Evolutionary conservation across 2,888 invertebrate species (phyloP).

Genomic region (Ernsta delagoae): DNA sequence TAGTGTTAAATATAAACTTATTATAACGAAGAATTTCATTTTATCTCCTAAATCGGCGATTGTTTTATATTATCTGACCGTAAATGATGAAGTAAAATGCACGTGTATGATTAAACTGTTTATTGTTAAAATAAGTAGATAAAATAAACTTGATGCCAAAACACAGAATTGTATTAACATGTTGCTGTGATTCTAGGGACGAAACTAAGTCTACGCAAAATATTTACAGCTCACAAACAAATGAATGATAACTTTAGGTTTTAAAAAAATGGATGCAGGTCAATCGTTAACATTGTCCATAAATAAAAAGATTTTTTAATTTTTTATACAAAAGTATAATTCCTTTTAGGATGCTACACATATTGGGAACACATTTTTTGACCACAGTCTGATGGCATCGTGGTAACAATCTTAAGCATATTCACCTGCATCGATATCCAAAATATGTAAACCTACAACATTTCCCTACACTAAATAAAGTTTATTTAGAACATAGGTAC

Average conservation of each 20-base stretch:
- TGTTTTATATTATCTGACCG: too few relatives aligned
- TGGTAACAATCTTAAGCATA: conserved; percentile 70
- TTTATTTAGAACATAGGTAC: conserved; percentile 54
- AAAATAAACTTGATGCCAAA: conserved; percentile 83
- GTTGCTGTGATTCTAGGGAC: conserved; percentile 71
- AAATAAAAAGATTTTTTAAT: conserved; percentile 52
- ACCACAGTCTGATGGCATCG: conserved; percentile 58
- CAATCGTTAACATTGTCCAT: conserved; percentile 71
- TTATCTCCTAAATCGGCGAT: conserved; percentile 31
- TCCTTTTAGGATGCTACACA: conserved; percentile 62
- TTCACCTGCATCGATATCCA: conserved; percentile 74
- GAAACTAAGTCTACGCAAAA: conserved; percentile 71
- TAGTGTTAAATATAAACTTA: conserved; percentile 47
- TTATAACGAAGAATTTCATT: conserved; percentile 45
- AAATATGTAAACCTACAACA: conserved; percentile 50
- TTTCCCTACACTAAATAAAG: conserved; percentile 58
- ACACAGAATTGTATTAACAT: conserved; percentile 71
- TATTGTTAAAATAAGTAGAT: conserved; percentile 84
- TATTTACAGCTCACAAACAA: conserved; percentile 80
- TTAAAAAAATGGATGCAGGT: conserved; percentile 70
- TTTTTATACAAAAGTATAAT: conserved; percentile 55
- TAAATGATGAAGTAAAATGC: too few relatives aligned
- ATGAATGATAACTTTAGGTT: conserved; percentile 61
- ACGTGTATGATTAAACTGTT: conserved; percentile 69
- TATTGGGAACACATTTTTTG: conserved; percentile 66